Evolutionary conservation across 2,888 invertebrate genomes (phyloP).

Genomic region (Branchipolynoe longqiensis): DNA sequence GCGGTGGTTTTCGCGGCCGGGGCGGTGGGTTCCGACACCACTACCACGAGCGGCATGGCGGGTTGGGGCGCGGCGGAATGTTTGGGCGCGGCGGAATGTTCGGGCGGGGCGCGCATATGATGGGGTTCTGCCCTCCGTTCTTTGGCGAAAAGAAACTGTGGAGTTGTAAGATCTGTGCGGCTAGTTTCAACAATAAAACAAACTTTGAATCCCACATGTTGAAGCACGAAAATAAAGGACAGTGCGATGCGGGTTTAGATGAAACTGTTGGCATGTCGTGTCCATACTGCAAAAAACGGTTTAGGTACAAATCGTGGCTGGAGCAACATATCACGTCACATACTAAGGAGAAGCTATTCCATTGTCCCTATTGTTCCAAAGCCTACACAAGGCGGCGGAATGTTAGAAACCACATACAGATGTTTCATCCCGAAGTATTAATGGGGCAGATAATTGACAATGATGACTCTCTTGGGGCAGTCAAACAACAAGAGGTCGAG

Average conservation of each 20-base stretch:
- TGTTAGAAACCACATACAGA: slow-evolving; percentile 36
- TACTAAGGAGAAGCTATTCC: slow-evolving; percentile 35
- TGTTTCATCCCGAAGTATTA: slow-evolving; percentile 37
- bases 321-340: slow-evolving; percentile 46
- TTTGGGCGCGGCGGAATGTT: slow-evolving; percentile 23
- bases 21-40: slow-evolving; percentile 14
- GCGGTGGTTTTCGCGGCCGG: not conserved
- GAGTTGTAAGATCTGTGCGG: slow-evolving; percentile 30
- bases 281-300: slow-evolving; percentile 44
- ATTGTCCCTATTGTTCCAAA: slow-evolving; percentile 51
- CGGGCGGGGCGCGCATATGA: slow-evolving; percentile 13
- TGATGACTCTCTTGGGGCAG: not conserved
- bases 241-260: slow-evolving; percentile 15
- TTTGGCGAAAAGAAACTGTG: slow-evolving; percentile 27
- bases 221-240: slow-evolving; percentile 50
- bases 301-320: slow-evolving; percentile 43
- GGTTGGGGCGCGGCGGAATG: not conserved
- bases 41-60: not conserved
- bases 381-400: slow-evolving; percentile 28
- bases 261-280: slow-evolving; percentile 32
- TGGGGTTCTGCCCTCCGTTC: not conserved
- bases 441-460: not conserved
- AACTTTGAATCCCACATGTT: slow-evolving; percentile 48
- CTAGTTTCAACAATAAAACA: slow-evolving; percentile 29
- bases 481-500: slow-evolving; percentile 8